Evolutionary conservation across 2,888 invertebrate species (phyloP), one percentile per base, ranked within the genome.

Genomic region (Cylloceria caligata): DNA sequence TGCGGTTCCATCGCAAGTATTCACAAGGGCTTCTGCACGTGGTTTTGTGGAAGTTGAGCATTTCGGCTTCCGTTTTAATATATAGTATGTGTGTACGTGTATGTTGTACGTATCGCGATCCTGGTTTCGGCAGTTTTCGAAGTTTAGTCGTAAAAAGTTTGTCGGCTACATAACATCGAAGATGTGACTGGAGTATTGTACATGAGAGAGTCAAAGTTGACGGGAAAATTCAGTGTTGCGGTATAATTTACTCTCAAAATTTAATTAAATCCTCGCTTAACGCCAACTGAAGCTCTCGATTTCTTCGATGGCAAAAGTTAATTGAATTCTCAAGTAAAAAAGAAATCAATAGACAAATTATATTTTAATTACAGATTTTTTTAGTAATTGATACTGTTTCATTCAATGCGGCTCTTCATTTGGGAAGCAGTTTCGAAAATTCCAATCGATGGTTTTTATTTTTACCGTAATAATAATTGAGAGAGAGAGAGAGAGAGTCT

Each of bases 81-180:
- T 21, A n/a, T 42, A 30, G 60, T 19, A 60, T 19, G 34, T 19
- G 34, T 68, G 49, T 36, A 45, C 24, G 21, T 42, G 4, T 11
- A 21, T 7, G 62, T 16, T 36, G 62, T 36, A 36, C 16, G 16
- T 34, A 62, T 16, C 16, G 36, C 39, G n/a, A n/a, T n/a, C n/a
- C n/a, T 45, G 27, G 62, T 9, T 19, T 6, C 42, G 73, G 60
- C 67, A 52, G 68, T 80, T 81, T 69, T 75, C 42, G 42, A 85
- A 85, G 75, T 83, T 85, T 75, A 34, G 27, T 81, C 80, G 77
- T 81, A 81, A 74, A 83, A 83, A 77, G 47, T 47, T 79, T 30
- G 34, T 21, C 16, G 55, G 27, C 34, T 47, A 30, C 42, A 27
- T 65, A n/a, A 62, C 27, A 36, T 60, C 30, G 65, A 64, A 39